Conservation (phyloP, 2,797 vertebrate species). For the Psittacula echo region DNA sequence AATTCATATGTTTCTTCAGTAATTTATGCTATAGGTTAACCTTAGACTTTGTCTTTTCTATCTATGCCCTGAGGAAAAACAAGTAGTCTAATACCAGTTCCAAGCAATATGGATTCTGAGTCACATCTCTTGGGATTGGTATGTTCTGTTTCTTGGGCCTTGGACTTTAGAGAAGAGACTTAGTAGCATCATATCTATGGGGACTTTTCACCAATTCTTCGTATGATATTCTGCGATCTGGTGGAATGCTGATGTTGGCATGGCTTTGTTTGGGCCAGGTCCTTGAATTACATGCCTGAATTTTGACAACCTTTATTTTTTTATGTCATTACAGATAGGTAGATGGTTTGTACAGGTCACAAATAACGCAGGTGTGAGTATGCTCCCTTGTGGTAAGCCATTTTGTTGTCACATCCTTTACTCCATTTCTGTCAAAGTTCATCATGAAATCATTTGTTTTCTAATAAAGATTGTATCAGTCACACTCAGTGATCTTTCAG, state of each 20-base stretch:
- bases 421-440: constrained; percentile 52
- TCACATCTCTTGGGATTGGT: neutral
- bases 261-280: neutral
- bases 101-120: neutral
- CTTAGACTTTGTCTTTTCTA: constrained; percentile 12
- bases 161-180: neutral
- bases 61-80: constrained; percentile 9
- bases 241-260: neutral
- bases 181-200: neutral
- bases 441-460: constrained; percentile 44
- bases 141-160: neutral
- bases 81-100: neutral
- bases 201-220: neutral
- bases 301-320: neutral
- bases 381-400: constrained; percentile 74
- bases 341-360: neutral
- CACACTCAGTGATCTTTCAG: constrained; percentile 35
- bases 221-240: neutral
- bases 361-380: constrained; percentile 68
- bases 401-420: constrained; percentile 45
- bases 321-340: neutral
- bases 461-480: constrained; percentile 66
- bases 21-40: constrained; percentile 15
- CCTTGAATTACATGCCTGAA: neutral
- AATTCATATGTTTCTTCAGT: constrained; percentile 23